Conservation (phyloP, 2,113 vertebrate genomes). For the Sitta europaea region DNA sequence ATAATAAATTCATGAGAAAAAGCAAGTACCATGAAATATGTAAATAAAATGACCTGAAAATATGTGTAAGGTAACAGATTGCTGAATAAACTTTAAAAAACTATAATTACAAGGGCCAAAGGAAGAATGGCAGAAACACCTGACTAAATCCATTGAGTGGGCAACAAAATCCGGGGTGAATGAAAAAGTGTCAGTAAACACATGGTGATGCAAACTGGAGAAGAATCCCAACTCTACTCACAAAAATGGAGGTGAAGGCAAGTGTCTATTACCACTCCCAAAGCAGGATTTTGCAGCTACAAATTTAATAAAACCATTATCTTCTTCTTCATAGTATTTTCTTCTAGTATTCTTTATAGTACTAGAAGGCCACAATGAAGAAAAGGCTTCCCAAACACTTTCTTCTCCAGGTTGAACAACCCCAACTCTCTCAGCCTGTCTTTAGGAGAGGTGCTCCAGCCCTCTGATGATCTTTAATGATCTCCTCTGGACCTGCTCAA, state of each 20-base stretch:
- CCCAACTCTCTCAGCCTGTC: background rate
- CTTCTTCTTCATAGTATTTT: no score
- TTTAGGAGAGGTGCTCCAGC: background rate
- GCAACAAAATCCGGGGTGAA: background rate
- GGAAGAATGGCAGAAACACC: background rate
- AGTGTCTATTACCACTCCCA: background rate
- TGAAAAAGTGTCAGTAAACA: background rate
- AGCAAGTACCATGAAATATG: background rate
- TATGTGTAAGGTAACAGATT: background rate
- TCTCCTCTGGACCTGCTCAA: background rate
- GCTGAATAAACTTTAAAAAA: background rate
- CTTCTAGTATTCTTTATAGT: no score
- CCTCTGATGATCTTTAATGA: background rate
- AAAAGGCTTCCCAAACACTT: background rate
- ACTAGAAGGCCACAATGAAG: background rate
- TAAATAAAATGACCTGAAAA: background rate
- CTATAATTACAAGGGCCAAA: background rate
- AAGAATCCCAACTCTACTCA: background rate
- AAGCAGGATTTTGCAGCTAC: background rate
- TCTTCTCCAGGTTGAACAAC: background rate
- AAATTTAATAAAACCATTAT: background rate
- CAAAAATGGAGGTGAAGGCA: background rate
- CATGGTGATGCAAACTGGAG: background rate
- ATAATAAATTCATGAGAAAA: background rate
- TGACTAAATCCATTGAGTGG: background rate